These are phyloP conservation scores for Ichneumoninae sp. DNA, from an alignment of 2,888 invertebrate species.

Conservation along the genomic window DNA sequence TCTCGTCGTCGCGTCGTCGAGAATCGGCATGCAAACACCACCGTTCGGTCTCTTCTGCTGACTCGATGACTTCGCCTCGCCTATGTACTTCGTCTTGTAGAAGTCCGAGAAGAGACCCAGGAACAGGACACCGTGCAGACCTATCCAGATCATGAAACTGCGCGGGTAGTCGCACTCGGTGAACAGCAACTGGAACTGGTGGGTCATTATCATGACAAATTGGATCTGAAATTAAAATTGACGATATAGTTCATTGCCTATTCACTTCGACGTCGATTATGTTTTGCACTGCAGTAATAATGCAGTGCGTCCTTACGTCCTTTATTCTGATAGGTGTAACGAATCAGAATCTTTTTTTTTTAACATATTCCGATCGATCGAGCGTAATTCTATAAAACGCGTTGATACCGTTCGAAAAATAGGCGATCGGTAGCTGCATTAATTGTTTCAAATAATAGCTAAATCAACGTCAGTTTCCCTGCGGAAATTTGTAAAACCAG, in stretches of 20 bases:
- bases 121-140: conserved; percentile 96
- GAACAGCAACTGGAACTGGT: conserved; percentile 96
- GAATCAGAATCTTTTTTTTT: too few species aligned
- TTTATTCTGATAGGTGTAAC: not conserved
- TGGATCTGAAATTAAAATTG: conserved; percentile 88
- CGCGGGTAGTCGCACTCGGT: conserved; percentile 96
- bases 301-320: not conserved
- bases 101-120: conserved; percentile 97
- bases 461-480: too few species aligned
- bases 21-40: conserved; percentile 91
- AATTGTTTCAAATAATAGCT: too few species aligned
- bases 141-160: conserved; percentile 97
- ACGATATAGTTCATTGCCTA: not conserved
- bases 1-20: conserved; percentile 85
- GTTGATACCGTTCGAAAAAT: too few species aligned
- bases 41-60: conserved; percentile 79
- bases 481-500: too few species aligned
- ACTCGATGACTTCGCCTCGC: conserved; percentile 51
- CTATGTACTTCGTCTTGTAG: conserved; percentile 92
- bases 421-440: too few species aligned
- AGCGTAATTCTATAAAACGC: too few species aligned
- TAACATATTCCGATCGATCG: too few species aligned
- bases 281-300: not conserved
- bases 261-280: not conserved
- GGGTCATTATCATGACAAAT: conserved; percentile 95